Conservation (phyloP, 2,113 vertebrate species). For the Tilapia sparmanii region DNA sequence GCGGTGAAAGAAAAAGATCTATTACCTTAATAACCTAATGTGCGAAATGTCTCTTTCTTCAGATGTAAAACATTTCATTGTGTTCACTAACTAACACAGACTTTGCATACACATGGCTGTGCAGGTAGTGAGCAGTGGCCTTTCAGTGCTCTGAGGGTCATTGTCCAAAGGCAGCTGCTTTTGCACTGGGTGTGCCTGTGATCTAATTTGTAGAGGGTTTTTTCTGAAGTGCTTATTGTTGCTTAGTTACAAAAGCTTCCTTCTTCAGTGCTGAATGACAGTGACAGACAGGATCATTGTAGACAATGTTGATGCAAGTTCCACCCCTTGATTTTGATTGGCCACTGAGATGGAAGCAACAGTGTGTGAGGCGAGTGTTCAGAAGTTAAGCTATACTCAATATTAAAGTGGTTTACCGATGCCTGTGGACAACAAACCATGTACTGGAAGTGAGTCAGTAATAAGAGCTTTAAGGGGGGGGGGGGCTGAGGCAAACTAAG, state of each 20-base stretch:
- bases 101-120: background rate
- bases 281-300: background rate
- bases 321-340: background rate
- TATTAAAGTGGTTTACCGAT: background rate
- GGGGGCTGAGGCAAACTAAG: background rate
- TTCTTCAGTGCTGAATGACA: background rate
- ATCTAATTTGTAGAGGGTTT: background rate
- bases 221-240: background rate
- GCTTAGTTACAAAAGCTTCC: background rate
- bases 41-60: background rate
- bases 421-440: background rate
- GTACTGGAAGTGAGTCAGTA: background rate
- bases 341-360: background rate
- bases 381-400: background rate
- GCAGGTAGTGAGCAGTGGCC: background rate
- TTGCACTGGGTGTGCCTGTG: background rate
- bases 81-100: background rate
- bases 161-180: background rate
- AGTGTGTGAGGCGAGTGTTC: background rate
- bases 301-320: background rate
- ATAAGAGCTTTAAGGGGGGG: background rate
- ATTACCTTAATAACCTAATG: background rate
- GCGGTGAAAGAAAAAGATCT: background rate
- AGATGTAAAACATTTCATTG: background rate
- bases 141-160: background rate